Evolutionary conservation across 1,140 invertebrate genomes (phyloP).

Genomic region (Drosophila mayri): DNA sequence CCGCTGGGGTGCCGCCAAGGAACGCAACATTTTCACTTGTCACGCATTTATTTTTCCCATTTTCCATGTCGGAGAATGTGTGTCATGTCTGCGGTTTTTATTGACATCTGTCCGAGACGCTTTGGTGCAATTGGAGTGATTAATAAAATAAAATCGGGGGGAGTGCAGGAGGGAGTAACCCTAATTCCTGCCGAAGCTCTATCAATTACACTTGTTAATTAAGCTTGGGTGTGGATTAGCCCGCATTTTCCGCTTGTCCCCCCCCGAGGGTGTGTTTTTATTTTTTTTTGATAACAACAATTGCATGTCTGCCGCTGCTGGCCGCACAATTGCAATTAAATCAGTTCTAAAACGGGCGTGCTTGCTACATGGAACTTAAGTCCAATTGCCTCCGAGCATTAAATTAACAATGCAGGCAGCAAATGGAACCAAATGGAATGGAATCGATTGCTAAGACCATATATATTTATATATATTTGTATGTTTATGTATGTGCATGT

Average conservation of each 20-base stretch:
- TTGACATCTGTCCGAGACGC: conserved; percentile 59
- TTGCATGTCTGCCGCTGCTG: conserved; percentile 65
- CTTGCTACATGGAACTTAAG: conserved; percentile 36
- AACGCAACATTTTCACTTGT: conserved; percentile 72
- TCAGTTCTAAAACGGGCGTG: conserved; percentile 75
- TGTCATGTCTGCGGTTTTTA: conserved; percentile 66
- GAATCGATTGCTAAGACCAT: conserved; percentile 21
- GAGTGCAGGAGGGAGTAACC: conserved; percentile 11
- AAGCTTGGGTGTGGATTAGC: conserved; percentile 62
- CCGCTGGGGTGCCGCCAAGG: conserved; percentile 22
- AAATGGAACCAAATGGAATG: conserved; percentile 32
- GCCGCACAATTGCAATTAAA: conserved; percentile 76
- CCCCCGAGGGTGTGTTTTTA: conserved; percentile 39
- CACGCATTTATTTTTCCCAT: conserved; percentile 61
- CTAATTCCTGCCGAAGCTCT: conserved; percentile 44
- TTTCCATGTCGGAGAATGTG: conserved; percentile 58
- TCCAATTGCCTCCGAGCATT: conserved; percentile 57
- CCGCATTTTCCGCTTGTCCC: conserved; percentile 55
- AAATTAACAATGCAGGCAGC: conserved; percentile 61
- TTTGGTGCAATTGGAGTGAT: conserved; percentile 51
- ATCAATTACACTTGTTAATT: conserved; percentile 83
- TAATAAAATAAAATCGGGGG: conserved; percentile 40
- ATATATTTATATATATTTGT: conserved; percentile 7
- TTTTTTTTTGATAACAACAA: conserved; percentile 68
- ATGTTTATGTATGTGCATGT: conserved; percentile 28